These are phyloP conservation scores for Albula glossodonta DNA, from an alignment of 2,113 vertebrate genomes.

Conservation along the genomic window DNA sequence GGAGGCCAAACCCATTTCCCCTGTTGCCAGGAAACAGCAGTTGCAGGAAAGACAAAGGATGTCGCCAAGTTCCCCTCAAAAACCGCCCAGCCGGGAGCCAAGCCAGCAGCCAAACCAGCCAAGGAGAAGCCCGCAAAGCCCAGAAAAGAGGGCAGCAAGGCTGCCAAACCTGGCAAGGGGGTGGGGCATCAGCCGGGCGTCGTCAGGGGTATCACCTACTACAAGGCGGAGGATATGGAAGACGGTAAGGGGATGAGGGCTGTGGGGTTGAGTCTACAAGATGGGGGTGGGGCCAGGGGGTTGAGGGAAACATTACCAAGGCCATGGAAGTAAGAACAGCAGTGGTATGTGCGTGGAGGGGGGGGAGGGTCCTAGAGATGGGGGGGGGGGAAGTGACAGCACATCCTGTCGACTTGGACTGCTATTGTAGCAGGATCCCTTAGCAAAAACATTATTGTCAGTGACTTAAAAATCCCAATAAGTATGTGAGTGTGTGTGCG, in stretches of 20 bases:
- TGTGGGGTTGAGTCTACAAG: neutral
- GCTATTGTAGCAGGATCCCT: too few relatives aligned
- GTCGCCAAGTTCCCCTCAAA: slow-evolving; percentile 64
- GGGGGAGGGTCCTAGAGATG: too few relatives aligned
- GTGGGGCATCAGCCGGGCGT: slow-evolving; percentile 77
- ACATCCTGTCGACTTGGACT: too few relatives aligned
- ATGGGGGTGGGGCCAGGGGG: neutral
- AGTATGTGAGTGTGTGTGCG: too few relatives aligned
- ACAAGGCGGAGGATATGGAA: slow-evolving; percentile 78
- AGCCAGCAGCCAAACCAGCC: slow-evolving; percentile 50
- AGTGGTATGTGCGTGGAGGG: too few relatives aligned
- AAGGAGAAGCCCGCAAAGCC: slow-evolving; percentile 85
- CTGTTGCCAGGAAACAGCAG: slow-evolving; percentile 73
- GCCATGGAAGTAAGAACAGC: too few relatives aligned
- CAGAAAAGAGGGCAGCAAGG: slow-evolving; percentile 77
- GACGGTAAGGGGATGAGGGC: slow-evolving; percentile 47
- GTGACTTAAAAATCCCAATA: too few relatives aligned
- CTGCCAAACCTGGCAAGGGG: slow-evolving; percentile 55
- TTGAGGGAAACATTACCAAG: too few relatives aligned
- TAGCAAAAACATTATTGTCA: too few relatives aligned
- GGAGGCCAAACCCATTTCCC: neutral
- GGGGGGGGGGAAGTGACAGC: too few relatives aligned
- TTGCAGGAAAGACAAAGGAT: slow-evolving; percentile 69
- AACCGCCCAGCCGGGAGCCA: slow-evolving; percentile 66
- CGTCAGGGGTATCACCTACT: slow-evolving; percentile 90